phyloP scores from a whole-genome alignment of 2,113 vertebrate species.

The Thomomys bottae region DNA sequence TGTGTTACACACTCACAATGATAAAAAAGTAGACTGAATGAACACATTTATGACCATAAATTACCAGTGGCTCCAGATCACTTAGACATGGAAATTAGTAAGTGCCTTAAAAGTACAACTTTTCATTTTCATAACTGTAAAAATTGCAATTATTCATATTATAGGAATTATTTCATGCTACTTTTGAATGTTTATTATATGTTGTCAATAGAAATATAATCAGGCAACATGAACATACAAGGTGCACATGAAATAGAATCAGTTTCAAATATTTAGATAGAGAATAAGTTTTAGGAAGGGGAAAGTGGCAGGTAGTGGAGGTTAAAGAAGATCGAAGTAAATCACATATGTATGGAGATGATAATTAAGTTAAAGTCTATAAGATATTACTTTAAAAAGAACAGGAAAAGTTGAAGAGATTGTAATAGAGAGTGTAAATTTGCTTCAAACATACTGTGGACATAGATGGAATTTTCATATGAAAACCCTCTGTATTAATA shows the following conservation, averaged over 20 bases:
- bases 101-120: background rate
- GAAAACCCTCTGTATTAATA: no score
- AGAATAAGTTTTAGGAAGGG: background rate
- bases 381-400: no score
- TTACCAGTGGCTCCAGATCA: conserved; percentile 22
- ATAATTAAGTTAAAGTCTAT: no score
- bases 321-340: no score
- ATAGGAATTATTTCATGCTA: conserved; percentile 9
- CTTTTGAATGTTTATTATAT: background rate
- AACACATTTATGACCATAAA: conserved; percentile 44
- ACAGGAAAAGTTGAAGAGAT: no score
- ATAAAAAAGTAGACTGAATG: background rate
- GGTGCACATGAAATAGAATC: background rate
- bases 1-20: background rate
- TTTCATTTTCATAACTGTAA: background rate
- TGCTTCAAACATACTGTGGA: no score
- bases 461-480: no score
- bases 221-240: background rate
- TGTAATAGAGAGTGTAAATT: no score
- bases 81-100: background rate
- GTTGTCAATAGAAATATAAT: background rate
- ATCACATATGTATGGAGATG: no score
- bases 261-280: background rate
- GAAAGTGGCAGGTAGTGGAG: no score
- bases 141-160: conserved; percentile 20